Evolutionary conservation across 1,140 invertebrate genomes (phyloP).

Genomic region (Mesaphorura yosii): DNA sequence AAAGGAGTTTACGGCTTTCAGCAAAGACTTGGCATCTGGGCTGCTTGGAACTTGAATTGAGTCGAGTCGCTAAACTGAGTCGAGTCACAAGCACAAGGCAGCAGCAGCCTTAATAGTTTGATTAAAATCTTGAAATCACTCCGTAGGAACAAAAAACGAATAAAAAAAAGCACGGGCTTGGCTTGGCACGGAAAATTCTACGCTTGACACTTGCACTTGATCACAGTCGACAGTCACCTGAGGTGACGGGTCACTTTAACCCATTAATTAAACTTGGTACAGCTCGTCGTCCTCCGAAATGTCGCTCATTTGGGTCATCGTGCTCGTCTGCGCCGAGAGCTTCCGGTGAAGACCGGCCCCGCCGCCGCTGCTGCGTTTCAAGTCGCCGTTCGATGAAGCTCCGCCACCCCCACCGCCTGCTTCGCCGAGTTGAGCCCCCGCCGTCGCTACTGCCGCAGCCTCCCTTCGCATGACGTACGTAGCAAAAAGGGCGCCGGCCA

Average conservation of each 20-base stretch:
- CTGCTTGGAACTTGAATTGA: too few relatives aligned
- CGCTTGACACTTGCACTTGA: too few relatives aligned
- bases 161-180: too few relatives aligned
- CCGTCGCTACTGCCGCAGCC: background rate
- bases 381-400: background rate
- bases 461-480: slow-evolving; percentile 12
- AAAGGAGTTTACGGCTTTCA: too few relatives aligned
- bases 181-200: too few relatives aligned
- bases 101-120: too few relatives aligned
- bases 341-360: slow-evolving; percentile 17
- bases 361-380: background rate
- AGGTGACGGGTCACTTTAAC: background rate
- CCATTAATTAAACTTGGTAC: slow-evolving; percentile 4
- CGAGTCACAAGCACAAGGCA: too few relatives aligned
- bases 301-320: slow-evolving; percentile 29
- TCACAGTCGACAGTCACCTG: too few relatives aligned
- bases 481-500: slow-evolving; percentile 9
- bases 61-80: too few relatives aligned
- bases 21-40: too few relatives aligned
- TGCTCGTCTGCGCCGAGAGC: slow-evolving; percentile 24
- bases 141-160: too few relatives aligned
- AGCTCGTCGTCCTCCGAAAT: slow-evolving; percentile 25
- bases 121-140: too few relatives aligned
- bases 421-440: background rate
- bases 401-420: background rate